Base-by-base conservation (phyloP, 2,888 invertebrate species). In the Eupithecia centaureata region DNA sequence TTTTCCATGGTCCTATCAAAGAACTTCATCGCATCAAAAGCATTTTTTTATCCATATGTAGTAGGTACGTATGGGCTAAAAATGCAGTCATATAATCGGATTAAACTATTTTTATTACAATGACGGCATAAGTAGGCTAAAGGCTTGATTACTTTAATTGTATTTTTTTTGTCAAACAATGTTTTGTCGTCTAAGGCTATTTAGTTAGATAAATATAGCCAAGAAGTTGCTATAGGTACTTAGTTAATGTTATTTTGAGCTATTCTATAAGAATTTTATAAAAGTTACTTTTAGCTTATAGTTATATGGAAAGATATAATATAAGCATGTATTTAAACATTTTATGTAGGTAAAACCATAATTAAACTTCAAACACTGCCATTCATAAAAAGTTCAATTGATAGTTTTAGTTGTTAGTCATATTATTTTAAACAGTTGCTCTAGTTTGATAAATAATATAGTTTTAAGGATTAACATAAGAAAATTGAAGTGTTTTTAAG, bases 291-390 rank as follows among this genome's bases (percentile, higher is more conserved):
- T 57, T 5, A 33, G 22, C 28, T 33, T 18, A 30, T 57, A 5
- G 15, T 33, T 18, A 30, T 57, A 5, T 30, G 27, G 27, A 18
- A 30, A 30, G n/a, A 32, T 32, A 22, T 1, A 32, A 32, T 32
- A 22, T 1, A 32, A 30, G 12, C 28, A 30, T 32, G 57, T 64
- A 68, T 68, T 61, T 68, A 64, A 61, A 57, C 15, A 61, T 61
- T 47, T 15, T 47, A 52, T 47, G 30, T 61, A 51, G 47, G 18
- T 12, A 47, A 22, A 47, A 52, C 32, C 18, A 35, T 62, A 28
- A 51, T 62, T 59, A 52, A 3, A 54, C 32, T 35, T 65, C 52
- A 52, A 75, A 71, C 75, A 75, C 75, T 75, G 75, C 75, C 75
- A 75, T 73, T 67, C 30, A 52, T 72, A 68, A 61, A 70, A 33